Evolutionary conservation across 2,888 invertebrate genomes (phyloP).

Genomic region (Synanthedon myopaeformis): DNA sequence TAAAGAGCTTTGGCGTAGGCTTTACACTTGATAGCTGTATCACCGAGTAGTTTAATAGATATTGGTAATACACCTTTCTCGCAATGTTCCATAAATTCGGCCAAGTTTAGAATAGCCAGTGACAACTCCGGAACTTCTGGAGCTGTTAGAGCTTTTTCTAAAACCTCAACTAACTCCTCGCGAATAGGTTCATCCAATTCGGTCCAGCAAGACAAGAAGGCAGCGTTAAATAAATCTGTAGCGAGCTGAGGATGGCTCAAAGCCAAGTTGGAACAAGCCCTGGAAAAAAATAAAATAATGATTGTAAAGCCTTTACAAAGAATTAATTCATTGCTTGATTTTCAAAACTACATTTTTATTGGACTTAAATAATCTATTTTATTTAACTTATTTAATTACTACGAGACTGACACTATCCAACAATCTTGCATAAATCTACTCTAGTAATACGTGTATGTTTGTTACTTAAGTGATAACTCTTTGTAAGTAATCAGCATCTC

Average conservation of each 20-base stretch:
- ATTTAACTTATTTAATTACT: no score
- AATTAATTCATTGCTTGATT: neutral
- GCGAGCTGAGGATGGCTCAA: slow-evolving; percentile 94
- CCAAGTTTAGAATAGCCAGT: slow-evolving; percentile 93
- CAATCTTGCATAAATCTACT: no score
- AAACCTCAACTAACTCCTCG: slow-evolving; percentile 83
- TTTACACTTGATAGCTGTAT: slow-evolving; percentile 93
- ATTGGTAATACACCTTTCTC: slow-evolving; percentile 95
- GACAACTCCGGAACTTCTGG: slow-evolving; percentile 96
- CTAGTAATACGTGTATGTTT: no score
- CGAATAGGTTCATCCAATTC: slow-evolving; percentile 87
- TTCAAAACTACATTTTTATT: neutral
- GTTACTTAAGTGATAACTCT: no score
- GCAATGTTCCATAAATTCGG: slow-evolving; percentile 99
- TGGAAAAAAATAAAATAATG: slow-evolving; percentile 18
- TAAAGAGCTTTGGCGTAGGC: slow-evolving; percentile 76
- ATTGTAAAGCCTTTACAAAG: no score
- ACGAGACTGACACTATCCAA: no score
- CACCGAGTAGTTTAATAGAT: slow-evolving; percentile 87
- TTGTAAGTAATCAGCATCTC: no score
- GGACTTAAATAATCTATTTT: neutral
- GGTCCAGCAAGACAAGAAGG: slow-evolving; percentile 99
- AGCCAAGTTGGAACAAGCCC: slow-evolving; percentile 91
- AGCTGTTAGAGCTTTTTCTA: slow-evolving; percentile 89
- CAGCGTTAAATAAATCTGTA: slow-evolving; percentile 96